phyloP scores from a whole-genome alignment of 30 jellyfish, hydroid and myxozoan genomes.

The Hydractinia symbiolongicarpus region DNA sequence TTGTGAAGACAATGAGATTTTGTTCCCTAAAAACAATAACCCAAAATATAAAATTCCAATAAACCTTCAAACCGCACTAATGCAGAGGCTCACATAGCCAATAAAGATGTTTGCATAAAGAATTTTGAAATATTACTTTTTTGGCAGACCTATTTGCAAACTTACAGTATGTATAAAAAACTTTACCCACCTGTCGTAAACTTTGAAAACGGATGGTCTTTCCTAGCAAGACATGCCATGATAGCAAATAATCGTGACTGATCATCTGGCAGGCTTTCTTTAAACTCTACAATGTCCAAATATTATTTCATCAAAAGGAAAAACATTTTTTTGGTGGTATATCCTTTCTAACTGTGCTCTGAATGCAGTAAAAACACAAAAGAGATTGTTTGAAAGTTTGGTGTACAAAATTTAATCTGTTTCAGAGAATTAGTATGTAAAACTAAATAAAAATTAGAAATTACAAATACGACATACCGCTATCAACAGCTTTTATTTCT shows the following conservation, averaged over 20 bases:
- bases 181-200: background rate
- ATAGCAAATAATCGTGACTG: constrained; percentile 3
- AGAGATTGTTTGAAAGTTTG: background rate
- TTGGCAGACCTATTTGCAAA: no score
- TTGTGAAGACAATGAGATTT: background rate
- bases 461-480: constrained; percentile 14
- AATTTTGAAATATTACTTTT: no score
- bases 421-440: background rate
- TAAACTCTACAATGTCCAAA: constrained; percentile 17
- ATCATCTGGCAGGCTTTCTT: constrained; percentile 25
- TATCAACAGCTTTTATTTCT: constrained; percentile 50
- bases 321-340: background rate
- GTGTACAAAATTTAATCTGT: background rate
- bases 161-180: no score
- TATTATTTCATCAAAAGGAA: background rate
- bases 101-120: no score
- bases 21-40: constrained; percentile 28
- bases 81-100: no score
- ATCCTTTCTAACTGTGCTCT: no score
- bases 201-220: constrained; percentile 37
- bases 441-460: background rate
- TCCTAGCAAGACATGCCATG: constrained; percentile 1
- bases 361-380: no score
- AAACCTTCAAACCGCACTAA: background rate
- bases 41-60: background rate